Base-by-base conservation (phyloP, 1,140 invertebrate genomes). In the Nomia melanderi region DNA sequence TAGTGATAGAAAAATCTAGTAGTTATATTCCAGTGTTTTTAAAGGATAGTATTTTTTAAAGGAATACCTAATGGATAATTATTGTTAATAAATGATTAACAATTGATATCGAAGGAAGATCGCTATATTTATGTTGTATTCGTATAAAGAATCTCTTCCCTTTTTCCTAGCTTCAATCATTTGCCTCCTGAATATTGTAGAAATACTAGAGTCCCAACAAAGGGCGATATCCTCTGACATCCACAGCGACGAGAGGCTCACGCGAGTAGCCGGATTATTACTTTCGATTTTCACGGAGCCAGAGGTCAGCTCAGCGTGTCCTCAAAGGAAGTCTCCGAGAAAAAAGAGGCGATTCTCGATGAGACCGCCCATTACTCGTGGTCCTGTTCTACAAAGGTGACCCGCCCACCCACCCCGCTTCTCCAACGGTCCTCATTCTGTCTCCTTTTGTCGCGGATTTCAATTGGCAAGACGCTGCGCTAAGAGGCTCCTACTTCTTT, bases 391-490 rank as follows among this genome's bases (percentile, higher is more conserved):
- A 77, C 79, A 85, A 85, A 85, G 69, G 78, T 73, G 54, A 63
- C 50, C 63, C 17, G 2, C 59, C 41, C 0, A 31, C 12, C 4
- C 50, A 7, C 57, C 27, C 50, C 12, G 36, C 33, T 74, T 56
- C 27, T 50, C 66, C 25, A 17, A 39, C 53, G 41, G 56, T 77
- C 20, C 69, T 77, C 67, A 69, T 77, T 83, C 82, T 77, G 66
- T 62, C 76, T 54, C 29, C 82, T 71, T 82, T 83, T 83, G 81
- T 82, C 65, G 63, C 31, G 53, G 63, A 83, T 84, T 83, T 84
- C 82, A 84, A 84, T 84, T 80, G 81, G 77, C 63, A 74, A 79
- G 65, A 23, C 71, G 57, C 50, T 79, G 65, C 62, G 33, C 56
- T 53, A 39, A 73, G 72, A 60, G 56, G 39, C 20, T 66, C 39